phyloP scores from a whole-genome alignment of 2,797 vertebrate genomes.

The Aratinga solstitialis region DNA sequence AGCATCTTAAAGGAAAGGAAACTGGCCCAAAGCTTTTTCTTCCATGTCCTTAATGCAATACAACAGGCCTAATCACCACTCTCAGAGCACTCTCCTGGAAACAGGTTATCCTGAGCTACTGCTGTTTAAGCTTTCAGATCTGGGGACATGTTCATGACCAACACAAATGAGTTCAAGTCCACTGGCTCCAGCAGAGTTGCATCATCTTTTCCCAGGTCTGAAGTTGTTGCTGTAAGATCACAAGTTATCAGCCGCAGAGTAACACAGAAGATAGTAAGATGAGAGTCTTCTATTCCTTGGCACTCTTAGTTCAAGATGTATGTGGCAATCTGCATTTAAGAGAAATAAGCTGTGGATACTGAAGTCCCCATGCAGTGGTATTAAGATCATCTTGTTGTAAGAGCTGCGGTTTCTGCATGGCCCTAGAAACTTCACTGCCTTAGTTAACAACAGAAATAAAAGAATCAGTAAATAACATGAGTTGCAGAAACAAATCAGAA shows the following conservation, averaged over 20 bases:
- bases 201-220: not conserved
- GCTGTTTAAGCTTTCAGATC: not conserved
- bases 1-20: not conserved
- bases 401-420: not conserved
- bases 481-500: not conserved
- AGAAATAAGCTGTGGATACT: not conserved
- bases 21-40: conserved; percentile 1
- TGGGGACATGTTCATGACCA: not conserved
- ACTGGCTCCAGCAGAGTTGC: not conserved
- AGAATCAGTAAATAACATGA: not conserved
- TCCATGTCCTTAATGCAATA: not conserved
- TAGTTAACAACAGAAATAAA: not conserved
- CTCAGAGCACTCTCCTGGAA: conserved; percentile 1
- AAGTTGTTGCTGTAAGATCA: not conserved
- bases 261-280: not conserved
- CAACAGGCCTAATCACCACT: not conserved
- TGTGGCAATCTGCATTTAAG: not conserved
- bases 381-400: not conserved
- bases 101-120: not conserved
- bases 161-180: not conserved
- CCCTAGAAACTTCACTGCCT: not conserved
- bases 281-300: not conserved
- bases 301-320: fast-evolving
- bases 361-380: not conserved
- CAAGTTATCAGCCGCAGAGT: not conserved